Percentiles rank a stretch among this genome's conserved stretches.
Evolutionary conservation across 2,888 invertebrate species (phyloP).

Genomic region (Lottia gigantea): DNA sequence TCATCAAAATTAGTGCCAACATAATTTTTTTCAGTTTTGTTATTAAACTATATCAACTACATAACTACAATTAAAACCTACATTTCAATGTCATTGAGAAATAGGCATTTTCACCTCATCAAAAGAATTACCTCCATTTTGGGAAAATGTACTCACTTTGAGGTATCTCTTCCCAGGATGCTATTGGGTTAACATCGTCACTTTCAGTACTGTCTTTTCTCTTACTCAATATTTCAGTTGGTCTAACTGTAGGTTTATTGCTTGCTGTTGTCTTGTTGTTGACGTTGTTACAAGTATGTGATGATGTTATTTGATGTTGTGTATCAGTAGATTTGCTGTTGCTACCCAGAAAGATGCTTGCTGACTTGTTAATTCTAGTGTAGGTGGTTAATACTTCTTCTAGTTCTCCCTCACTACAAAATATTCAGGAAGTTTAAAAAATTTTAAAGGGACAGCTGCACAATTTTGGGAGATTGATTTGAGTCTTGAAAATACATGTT

Average conservation of each 20-base stretch:
- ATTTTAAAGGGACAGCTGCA: too few relatives aligned
- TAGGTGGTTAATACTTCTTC: constrained; percentile 68
- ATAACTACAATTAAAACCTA: too few relatives aligned
- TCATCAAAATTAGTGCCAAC: too few relatives aligned
- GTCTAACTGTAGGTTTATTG: constrained; percentile 13
- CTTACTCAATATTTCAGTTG: constrained; percentile 21
- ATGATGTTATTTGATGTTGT: background rate
- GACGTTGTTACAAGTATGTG: constrained; percentile 37
- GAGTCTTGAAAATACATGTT: too few relatives aligned
- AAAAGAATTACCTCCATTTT: background rate
- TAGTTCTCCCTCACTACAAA: constrained; percentile 63
- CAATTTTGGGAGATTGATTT: too few relatives aligned
- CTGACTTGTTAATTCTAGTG: constrained; percentile 67
- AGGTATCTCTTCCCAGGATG: constrained; percentile 41
- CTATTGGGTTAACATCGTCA: constrained; percentile 13
- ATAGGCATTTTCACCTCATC: background rate
- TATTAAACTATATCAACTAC: too few relatives aligned
- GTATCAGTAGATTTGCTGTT: constrained; percentile 28
- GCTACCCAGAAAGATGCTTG: constrained; percentile 66
- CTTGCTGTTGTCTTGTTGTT: constrained; percentile 24
- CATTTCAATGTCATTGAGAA: background rate
- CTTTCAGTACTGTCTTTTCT: constrained; percentile 32
- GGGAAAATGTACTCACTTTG: constrained; percentile 29
- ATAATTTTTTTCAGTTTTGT: too few relatives aligned
- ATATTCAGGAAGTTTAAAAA: too few relatives aligned